These are phyloP conservation scores for Phrynocephalus vlangalii DNA, from an alignment of 2,797 vertebrate genomes.

Conservation along the genomic window DNA sequence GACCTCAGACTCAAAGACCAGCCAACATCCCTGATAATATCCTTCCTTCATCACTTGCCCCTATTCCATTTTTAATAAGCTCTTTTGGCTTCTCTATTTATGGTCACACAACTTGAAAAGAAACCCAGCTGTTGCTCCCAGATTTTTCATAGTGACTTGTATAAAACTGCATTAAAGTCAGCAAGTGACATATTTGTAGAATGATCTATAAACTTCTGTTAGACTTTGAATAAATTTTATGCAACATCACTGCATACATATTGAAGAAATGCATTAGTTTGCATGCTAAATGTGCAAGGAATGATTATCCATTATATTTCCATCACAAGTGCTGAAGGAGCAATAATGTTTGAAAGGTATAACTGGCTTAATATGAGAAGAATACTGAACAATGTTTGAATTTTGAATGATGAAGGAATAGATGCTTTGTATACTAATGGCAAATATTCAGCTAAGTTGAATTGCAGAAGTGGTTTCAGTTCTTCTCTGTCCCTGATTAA, in stretches of 20 bases:
- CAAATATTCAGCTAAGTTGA: constrained; percentile 38
- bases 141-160: constrained; percentile 72
- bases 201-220: constrained; percentile 49
- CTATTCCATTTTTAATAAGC: constrained; percentile 82
- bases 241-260: constrained; percentile 4
- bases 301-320: constrained; percentile 54
- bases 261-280: constrained; percentile 26
- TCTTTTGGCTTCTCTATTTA: constrained; percentile 79
- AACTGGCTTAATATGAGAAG: constrained; percentile 55
- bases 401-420: constrained; percentile 50
- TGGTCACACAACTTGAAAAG: constrained; percentile 80
- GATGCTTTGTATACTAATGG: constrained; percentile 33
- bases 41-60: constrained; percentile 79
- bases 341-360: constrained; percentile 55
- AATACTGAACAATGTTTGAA: constrained; percentile 54
- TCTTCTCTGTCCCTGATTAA: not conserved
- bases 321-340: constrained; percentile 31
- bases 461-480: not conserved
- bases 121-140: constrained; percentile 78
- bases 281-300: constrained; percentile 32
- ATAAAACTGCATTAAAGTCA: constrained; percentile 73
- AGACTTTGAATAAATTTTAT: constrained; percentile 64
- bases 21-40: constrained; percentile 55
- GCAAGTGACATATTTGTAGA: constrained; percentile 66
- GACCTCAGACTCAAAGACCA: too few relatives aligned